Evolutionary conservation across 2,113 vertebrate genomes (phyloP).

Genomic region (Chaenogobius annularis): DNA sequence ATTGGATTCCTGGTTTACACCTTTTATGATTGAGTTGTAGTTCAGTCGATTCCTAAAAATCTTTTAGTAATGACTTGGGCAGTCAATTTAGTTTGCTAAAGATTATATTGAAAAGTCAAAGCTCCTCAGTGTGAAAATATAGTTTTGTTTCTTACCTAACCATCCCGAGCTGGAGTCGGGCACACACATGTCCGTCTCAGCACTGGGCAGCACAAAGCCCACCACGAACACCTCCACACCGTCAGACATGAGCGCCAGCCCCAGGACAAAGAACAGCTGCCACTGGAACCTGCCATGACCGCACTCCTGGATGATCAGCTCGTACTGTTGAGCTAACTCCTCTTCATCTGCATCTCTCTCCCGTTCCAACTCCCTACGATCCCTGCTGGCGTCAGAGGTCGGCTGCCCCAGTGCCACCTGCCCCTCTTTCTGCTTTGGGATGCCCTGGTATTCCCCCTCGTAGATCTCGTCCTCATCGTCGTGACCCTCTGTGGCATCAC

Average conservation of each 20-base stretch:
- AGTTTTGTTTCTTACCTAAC: constrained; percentile 74
- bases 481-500: constrained; percentile 95
- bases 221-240: constrained; percentile 98
- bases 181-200: constrained; percentile 96
- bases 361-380: constrained; percentile 84
- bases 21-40: background rate
- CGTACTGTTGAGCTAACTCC: constrained; percentile 96
- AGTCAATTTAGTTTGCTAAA: background rate
- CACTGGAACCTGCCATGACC: constrained; percentile 97
- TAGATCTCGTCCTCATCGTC: constrained; percentile 99
- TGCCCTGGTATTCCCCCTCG: constrained; percentile 97
- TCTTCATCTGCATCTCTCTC: constrained; percentile 94
- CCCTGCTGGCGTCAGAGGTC: constrained; percentile 80
- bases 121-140: background rate
- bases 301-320: constrained; percentile 97
- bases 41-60: too few relatives aligned
- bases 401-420: constrained; percentile 79
- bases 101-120: too few relatives aligned
- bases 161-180: constrained; percentile 83
- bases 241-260: constrained; percentile 96
- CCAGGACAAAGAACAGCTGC: constrained; percentile 95
- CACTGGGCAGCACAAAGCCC: constrained; percentile 95
- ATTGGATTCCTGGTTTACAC: background rate
- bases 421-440: constrained; percentile 85
- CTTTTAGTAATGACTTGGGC: too few relatives aligned